Conservation (phyloP, 2,797 vertebrate genomes). For the Zalophus californianus region DNA sequence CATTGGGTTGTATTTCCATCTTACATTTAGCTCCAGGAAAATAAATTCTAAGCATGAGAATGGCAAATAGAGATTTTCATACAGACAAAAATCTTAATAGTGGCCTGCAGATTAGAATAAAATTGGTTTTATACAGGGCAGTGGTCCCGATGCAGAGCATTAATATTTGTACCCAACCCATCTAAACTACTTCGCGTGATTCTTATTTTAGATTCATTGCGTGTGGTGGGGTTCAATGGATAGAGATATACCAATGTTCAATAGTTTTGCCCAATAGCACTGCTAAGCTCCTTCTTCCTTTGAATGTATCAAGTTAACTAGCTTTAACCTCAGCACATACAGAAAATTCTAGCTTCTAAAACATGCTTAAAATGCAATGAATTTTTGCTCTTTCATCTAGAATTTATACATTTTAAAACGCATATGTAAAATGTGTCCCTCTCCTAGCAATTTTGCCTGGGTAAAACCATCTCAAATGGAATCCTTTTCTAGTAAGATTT, state of each 20-base stretch:
- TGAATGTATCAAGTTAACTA: slow-evolving; percentile 66
- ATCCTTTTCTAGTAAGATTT: not conserved
- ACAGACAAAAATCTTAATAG: slow-evolving; percentile 8
- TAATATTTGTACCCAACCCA: not conserved
- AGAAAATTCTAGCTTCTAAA: slow-evolving; percentile 63
- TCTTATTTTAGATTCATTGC: slow-evolving; percentile 35
- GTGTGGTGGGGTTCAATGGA: not conserved
- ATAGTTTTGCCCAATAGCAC: slow-evolving; percentile 17
- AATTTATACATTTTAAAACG: slow-evolving; percentile 71
- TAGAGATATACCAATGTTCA: slow-evolving; percentile 8
- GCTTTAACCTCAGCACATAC: slow-evolving; percentile 48
- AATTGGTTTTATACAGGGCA: slow-evolving; percentile 24
- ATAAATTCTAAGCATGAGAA: slow-evolving; percentile 43
- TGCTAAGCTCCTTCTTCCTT: slow-evolving; percentile 48
- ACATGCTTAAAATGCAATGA: slow-evolving; percentile 69
- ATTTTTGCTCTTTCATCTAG: slow-evolving; percentile 58
- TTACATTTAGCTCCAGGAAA: slow-evolving; percentile 38
- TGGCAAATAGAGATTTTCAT: slow-evolving; percentile 36
- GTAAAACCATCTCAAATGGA: slow-evolving; percentile 11
- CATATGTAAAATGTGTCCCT: not conserved
- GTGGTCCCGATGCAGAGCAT: not conserved
- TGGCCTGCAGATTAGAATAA: slow-evolving; percentile 23
- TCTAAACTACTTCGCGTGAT: slow-evolving; percentile 24
- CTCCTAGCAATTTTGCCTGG: not conserved
- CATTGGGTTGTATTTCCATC: not conserved